Conservation (phyloP, 2,113 vertebrate species). For the Grammomys surdaster region DNA sequence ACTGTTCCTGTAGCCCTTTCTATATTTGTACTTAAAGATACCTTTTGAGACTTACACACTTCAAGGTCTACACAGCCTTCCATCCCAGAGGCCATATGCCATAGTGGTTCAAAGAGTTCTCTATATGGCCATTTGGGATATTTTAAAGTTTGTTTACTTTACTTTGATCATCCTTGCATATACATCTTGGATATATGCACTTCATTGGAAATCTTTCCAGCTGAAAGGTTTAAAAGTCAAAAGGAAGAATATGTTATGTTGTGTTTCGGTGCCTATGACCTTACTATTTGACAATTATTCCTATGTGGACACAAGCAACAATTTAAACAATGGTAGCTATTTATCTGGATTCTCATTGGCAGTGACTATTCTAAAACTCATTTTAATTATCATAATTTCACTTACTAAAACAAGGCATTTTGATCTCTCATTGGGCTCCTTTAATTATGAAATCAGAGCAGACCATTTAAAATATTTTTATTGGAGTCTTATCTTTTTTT, state of each 20-base stretch:
- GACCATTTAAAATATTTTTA: conserved; percentile 1
- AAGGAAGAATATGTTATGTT: background rate
- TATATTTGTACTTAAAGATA: background rate
- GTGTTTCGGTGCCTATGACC: background rate
- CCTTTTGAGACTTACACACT: background rate
- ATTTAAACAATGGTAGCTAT: background rate
- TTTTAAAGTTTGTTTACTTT: background rate
- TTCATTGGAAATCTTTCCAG: background rate
- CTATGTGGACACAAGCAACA: background rate
- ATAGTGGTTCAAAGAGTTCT: background rate
- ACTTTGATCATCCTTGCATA: background rate
- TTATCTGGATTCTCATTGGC: background rate
- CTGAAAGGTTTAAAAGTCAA: background rate
- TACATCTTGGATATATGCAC: background rate
- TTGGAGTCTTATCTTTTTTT: background rate
- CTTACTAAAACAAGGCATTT: background rate
- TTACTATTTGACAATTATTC: background rate
- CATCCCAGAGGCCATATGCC: background rate
- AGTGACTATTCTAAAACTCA: background rate
- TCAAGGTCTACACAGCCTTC: background rate
- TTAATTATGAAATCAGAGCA: background rate
- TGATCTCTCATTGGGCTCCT: conserved; percentile 4
- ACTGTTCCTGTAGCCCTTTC: background rate
- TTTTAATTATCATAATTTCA: conserved; percentile 18
- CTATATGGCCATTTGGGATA: background rate